Conservation (phyloP, 2,797 vertebrate species). For the Acrossocheilus wenchowensis region DNA sequence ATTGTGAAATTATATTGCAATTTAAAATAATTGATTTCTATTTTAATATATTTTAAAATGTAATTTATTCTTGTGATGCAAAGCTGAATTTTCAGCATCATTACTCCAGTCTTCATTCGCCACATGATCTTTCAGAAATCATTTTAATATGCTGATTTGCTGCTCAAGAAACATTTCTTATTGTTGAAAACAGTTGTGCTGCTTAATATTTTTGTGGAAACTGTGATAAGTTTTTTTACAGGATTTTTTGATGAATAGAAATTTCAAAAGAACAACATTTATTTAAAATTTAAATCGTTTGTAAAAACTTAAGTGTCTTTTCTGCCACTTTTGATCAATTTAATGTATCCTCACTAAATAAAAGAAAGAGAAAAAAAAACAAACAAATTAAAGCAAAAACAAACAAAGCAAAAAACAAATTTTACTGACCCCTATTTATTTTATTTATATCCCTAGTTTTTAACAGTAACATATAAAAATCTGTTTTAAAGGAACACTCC, state of each 20-base stretch:
- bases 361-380: no score
- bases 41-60: background rate
- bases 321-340: background rate
- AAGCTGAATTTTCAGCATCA: background rate
- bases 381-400: background rate
- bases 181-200: background rate
- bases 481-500: background rate
- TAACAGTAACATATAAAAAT: background rate
- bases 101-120: background rate
- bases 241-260: background rate
- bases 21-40: background rate
- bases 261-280: background rate
- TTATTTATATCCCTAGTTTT: background rate
- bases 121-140: background rate
- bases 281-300: background rate
- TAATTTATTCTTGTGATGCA: background rate
- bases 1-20: background rate
- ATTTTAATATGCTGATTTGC: background rate
- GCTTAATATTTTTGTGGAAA: background rate
- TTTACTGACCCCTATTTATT: background rate
- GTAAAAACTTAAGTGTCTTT: background rate
- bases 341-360: background rate
- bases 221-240: background rate
- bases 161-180: background rate
- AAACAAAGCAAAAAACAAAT: background rate